Evolutionary conservation across 2,797 vertebrate species (phyloP), one percentile per base, ranked within the genome.

Genomic region (Centropyge bicolor): DNA sequence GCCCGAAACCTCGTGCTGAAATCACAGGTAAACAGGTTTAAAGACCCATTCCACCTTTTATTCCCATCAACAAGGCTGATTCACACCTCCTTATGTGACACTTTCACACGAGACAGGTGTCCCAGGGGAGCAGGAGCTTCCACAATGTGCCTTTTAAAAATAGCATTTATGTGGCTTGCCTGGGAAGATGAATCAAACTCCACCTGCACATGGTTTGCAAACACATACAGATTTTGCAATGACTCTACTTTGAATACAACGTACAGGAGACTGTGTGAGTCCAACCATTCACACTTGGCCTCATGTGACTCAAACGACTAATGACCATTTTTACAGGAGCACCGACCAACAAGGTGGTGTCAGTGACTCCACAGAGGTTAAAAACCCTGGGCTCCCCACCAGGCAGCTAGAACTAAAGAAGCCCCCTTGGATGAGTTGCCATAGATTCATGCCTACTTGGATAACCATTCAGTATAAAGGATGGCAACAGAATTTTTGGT

Each of bases 51-150:
- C 8, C 65, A 77, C 85, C 76, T 69, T 71, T 79, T 45, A 72
- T 74, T 89, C 69, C 75, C 45, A 55, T 76, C 62, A 76, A 55
- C 61, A 35, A 11, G 5, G 66, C 27, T 70, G 68, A 81, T 69
- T 83, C 80, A 77, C 68, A 71, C 72, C 70, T 81, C n/a, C 51
- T 82, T 80, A 65, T 70, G 76, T 78, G 82, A 65, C 57, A 80
- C 70, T 71, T 84, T 40, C 31, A 67, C 67, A 74, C 69, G 13
- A 67, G 43, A 76, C 59, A 73, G 68, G 57, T 74, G 62, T 83
- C 79, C 57, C 64, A 61, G 70, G 69, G 81, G 51, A 64, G 63
- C 56, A 67, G 62, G 55, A 27, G 48, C 40, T 67, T 68, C 63
- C 12, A 71, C 60, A 85, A 73, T 59, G 43, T 8, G 2, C 46